Percentiles rank a stretch among this genome's conserved stretches.
Conservation (phyloP, 2,888 invertebrate genomes). For the Drosophila rellima region DNA sequence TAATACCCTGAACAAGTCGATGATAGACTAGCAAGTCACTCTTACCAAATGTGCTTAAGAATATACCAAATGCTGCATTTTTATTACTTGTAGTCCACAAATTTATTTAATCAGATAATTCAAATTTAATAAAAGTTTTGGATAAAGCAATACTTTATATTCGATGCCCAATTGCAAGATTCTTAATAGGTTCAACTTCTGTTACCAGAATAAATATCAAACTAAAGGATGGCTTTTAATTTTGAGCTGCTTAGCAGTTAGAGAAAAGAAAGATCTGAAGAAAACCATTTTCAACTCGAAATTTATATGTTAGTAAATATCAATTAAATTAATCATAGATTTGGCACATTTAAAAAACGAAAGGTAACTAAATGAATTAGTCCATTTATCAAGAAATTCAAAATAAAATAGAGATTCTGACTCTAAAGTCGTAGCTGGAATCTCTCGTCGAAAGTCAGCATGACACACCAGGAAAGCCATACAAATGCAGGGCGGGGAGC, state of each 20-base stretch:
- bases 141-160: too few relatives aligned
- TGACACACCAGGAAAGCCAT: constrained; percentile 70
- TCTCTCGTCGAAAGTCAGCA: constrained; percentile 3
- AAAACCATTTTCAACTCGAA: neutral
- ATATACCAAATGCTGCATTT: too few relatives aligned
- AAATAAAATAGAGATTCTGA: neutral
- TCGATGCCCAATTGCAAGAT: too few relatives aligned
- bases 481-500: constrained; percentile 28
- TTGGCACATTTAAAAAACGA: neutral
- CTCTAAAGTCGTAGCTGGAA: neutral
- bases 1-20: neutral
- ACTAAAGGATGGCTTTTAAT: neutral
- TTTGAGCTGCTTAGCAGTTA: neutral
- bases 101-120: neutral
- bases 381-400: neutral
- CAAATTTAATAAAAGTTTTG: too few relatives aligned
- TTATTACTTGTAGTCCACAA: too few relatives aligned
- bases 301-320: neutral
- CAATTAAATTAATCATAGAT: neutral
- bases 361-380: neutral
- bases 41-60: too few relatives aligned
- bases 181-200: too few relatives aligned
- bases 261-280: neutral
- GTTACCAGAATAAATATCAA: too few relatives aligned
- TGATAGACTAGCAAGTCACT: neutral